Evolutionary conservation across 2,113 vertebrate species (phyloP).

Genomic region (Trichomycterus rosablanca): DNA sequence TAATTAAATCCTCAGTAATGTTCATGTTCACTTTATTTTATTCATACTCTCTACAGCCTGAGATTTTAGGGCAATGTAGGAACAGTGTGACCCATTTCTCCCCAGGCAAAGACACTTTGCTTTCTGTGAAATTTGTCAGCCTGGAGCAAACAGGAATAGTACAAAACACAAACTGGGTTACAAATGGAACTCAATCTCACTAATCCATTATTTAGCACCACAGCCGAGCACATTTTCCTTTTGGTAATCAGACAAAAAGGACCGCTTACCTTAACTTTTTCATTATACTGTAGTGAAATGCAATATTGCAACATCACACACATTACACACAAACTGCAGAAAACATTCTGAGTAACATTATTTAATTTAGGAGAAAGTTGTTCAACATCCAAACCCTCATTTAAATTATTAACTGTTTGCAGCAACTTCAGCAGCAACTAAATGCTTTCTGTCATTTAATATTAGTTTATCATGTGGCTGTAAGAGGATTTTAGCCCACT

Average conservation of each 20-base stretch:
- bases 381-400: too few species aligned
- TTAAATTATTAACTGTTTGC: too few species aligned
- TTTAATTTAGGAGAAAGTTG: too few species aligned
- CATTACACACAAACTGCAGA: too few species aligned
- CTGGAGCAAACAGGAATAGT: constrained; percentile 25
- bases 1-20: constrained; percentile 8
- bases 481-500: too few species aligned
- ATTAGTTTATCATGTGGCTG: too few species aligned
- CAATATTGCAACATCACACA: too few species aligned
- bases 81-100: constrained; percentile 44
- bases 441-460: too few species aligned
- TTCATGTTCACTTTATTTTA: constrained; percentile 7
- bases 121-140: constrained; percentile 40
- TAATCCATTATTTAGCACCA: constrained; percentile 50
- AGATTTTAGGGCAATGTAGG: constrained; percentile 35
- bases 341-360: too few species aligned
- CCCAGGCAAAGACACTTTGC: constrained; percentile 31
- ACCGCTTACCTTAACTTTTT: neutral
- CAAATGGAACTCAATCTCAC: constrained; percentile 27
- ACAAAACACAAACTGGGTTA: constrained; percentile 22
- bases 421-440: too few species aligned
- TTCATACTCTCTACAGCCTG: constrained; percentile 15
- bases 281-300: too few species aligned
- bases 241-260: neutral
- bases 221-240: constrained; percentile 19